Evolutionary conservation across 92 coral and sea anemone genomes (phyloP).

Genomic region (Epizoanthus illoricatus): DNA sequence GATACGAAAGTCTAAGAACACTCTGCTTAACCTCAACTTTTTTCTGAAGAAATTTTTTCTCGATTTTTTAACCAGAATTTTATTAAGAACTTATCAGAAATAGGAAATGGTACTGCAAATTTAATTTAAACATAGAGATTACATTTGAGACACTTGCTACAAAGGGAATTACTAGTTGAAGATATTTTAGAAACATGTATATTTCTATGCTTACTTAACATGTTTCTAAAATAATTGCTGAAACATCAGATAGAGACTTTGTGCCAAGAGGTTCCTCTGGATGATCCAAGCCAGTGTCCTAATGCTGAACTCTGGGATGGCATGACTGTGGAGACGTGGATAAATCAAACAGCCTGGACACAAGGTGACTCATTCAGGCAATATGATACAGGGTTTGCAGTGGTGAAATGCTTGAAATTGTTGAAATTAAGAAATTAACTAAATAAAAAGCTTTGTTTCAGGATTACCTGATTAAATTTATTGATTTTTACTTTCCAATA

Average conservation of each 20-base stretch:
- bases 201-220: background rate
- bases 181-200: no score
- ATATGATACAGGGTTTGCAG: background rate
- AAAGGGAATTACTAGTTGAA: background rate
- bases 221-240: background rate
- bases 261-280: constrained; percentile 82
- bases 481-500: no score
- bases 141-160: background rate
- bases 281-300: constrained; percentile 75
- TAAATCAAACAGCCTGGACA: constrained; percentile 83
- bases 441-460: no score
- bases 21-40: no score
- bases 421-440: no score
- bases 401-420: background rate
- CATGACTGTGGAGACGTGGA: constrained; percentile 91
- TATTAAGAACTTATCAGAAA: no score
- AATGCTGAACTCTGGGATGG: constrained; percentile 96
- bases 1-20: no score
- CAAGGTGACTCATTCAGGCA: constrained; percentile 41
- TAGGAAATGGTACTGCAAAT: no score
- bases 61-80: no score
- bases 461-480: no score
- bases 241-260: constrained; percentile 61
- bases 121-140: no score
- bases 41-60: no score